A percentile compares a stretch with the other conserved stretches of the same genome.
phyloP scores from a whole-genome alignment of 2,888 invertebrate species.

The Syritta pipiens region DNA sequence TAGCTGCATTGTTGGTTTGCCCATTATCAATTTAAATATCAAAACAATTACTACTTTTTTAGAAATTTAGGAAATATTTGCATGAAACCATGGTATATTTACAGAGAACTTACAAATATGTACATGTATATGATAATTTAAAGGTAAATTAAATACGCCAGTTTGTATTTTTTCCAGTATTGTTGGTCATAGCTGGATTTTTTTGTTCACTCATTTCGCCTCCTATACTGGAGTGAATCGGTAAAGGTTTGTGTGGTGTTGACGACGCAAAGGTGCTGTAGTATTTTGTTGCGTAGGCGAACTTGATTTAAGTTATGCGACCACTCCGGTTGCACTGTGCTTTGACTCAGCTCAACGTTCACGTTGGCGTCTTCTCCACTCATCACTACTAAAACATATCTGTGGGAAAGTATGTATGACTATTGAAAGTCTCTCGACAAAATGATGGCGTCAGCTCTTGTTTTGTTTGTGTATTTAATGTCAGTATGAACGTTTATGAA shows the following conservation, averaged over 20 bases:
- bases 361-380: constrained; percentile 68
- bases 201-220: constrained; percentile 23
- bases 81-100: too few relatives aligned
- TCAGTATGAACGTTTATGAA: constrained; percentile 52
- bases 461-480: constrained; percentile 49
- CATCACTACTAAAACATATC: constrained; percentile 61
- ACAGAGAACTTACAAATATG: too few relatives aligned
- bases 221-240: constrained; percentile 40
- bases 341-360: constrained; percentile 38
- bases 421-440: constrained; percentile 41
- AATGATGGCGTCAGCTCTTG: constrained; percentile 40
- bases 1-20: too few relatives aligned
- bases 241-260: constrained; percentile 60
- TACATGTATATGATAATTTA: too few relatives aligned
- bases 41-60: too few relatives aligned
- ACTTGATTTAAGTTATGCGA: constrained; percentile 69
- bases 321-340: constrained; percentile 65
- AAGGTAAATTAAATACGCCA: constrained; percentile 16
- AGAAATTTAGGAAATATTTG: too few relatives aligned
- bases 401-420: constrained; percentile 62
- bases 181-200: constrained; percentile 16
- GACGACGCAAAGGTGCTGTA: constrained; percentile 60
- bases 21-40: too few relatives aligned
- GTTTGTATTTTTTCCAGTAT: constrained; percentile 12
- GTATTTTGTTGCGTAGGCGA: constrained; percentile 68